A percentile compares a stretch with the other conserved stretches of the same genome.
Evolutionary conservation across 2,888 invertebrate species (phyloP).

Genomic region (Clostera curtula): DNA sequence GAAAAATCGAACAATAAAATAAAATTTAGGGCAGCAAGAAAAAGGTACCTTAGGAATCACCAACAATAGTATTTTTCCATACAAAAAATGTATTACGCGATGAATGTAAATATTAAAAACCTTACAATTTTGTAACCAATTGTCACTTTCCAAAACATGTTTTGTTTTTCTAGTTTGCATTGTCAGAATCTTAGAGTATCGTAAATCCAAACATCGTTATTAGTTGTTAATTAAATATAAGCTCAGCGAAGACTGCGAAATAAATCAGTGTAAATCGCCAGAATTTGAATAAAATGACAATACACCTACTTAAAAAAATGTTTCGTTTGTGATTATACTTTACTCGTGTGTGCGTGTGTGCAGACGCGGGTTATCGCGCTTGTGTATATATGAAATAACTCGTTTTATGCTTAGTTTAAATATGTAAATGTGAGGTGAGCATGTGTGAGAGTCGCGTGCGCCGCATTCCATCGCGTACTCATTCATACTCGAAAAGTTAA

Average conservation of each 20-base stretch:
- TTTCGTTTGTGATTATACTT: slow-evolving; percentile 38
- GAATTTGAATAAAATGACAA: slow-evolving; percentile 32
- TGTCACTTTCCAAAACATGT: too few relatives aligned
- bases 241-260: slow-evolving; percentile 11
- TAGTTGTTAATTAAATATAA: slow-evolving; percentile 18
- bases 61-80: too few relatives aligned
- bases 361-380: slow-evolving; percentile 22
- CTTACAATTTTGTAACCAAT: too few relatives aligned
- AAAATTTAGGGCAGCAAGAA: too few relatives aligned
- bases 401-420: slow-evolving; percentile 37
- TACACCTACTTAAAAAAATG: slow-evolving; percentile 28
- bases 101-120: too few relatives aligned
- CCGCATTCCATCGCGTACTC: slow-evolving; percentile 62
- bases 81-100: too few relatives aligned
- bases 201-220: slow-evolving; percentile 6
- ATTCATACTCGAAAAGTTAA: slow-evolving; percentile 51
- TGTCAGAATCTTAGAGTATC: slow-evolving; percentile 6
- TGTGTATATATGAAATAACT: slow-evolving; percentile 47
- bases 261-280: slow-evolving; percentile 29
- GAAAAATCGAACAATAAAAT: too few relatives aligned
- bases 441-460: slow-evolving; percentile 55
- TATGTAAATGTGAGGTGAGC: slow-evolving; percentile 25
- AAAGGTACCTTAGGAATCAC: too few relatives aligned
- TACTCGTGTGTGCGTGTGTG: slow-evolving; percentile 29
- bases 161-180: slow-evolving; percentile 4